phyloP scores from a whole-genome alignment of 2,888 invertebrate genomes.

The Exephanes ischioxanthus region DNA sequence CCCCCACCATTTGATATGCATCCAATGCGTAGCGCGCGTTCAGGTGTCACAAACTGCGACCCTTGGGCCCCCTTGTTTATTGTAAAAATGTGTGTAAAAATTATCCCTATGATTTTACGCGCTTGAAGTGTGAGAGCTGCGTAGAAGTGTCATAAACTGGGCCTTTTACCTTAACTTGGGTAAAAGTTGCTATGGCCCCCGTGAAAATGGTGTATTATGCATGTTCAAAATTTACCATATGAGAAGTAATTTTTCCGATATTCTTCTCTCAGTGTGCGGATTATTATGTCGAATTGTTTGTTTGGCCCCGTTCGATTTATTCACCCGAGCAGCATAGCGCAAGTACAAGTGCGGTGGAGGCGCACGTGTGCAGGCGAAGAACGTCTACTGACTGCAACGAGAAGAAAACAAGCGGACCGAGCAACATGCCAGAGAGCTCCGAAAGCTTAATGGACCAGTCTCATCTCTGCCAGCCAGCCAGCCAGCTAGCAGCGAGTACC shows the following conservation, averaged over 20 bases:
- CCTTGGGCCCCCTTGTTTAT: too few relatives aligned
- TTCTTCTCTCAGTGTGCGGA: not conserved
- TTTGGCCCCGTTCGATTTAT: not conserved
- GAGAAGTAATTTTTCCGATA: not conserved
- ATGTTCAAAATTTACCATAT: not conserved
- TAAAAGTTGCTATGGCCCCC: too few relatives aligned
- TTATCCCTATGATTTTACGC: too few relatives aligned
- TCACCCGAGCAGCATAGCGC: not conserved
- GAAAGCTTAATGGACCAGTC: conserved; percentile 42
- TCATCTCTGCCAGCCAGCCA: conserved; percentile 22
- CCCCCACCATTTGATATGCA: too few relatives aligned
- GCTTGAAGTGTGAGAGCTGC: too few relatives aligned
- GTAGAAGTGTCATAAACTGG: too few relatives aligned
- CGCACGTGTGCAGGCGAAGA: not conserved
- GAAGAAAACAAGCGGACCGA: conserved; percentile 8
- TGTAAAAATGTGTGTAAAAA: too few relatives aligned
- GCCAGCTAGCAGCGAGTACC: not conserved
- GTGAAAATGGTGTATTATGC: too few relatives aligned
- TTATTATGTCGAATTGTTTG: not conserved
- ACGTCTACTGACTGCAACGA: not conserved
- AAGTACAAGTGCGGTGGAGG: not conserved
- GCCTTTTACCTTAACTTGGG: too few relatives aligned
- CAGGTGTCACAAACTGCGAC: too few relatives aligned
- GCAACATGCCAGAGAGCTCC: conserved; percentile 9
- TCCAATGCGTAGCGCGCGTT: too few relatives aligned